Evolutionary conservation across 2,113 vertebrate genomes (phyloP).

Genomic region (Dunckerocampus dactyliophorus): DNA sequence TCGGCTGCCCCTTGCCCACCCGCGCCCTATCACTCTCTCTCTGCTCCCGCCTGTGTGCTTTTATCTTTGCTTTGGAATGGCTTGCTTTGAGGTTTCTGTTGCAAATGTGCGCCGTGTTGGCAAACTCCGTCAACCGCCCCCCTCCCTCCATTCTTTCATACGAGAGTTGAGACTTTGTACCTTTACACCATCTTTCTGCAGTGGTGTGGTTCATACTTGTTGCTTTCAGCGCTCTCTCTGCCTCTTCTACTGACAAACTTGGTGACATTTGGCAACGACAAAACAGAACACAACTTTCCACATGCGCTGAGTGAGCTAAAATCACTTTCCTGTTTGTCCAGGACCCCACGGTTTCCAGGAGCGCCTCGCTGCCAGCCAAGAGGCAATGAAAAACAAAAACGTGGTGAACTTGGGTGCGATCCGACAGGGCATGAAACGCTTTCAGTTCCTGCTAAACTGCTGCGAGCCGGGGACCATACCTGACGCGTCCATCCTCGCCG

Average conservation of each 20-base stretch:
- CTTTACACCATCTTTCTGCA: slow-evolving; percentile 62
- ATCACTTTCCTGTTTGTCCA: slow-evolving; percentile 44
- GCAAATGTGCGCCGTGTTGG: background rate
- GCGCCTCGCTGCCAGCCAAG: slow-evolving; percentile 85
- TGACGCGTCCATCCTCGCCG: slow-evolving; percentile 93
- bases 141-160: slow-evolving; percentile 19
- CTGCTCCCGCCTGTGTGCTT: slow-evolving; percentile 52
- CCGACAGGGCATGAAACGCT: slow-evolving; percentile 97
- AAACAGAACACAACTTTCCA: slow-evolving; percentile 34
- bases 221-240: slow-evolving; percentile 29
- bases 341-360: slow-evolving; percentile 95
- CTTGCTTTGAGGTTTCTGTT: background rate
- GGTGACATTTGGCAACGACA: slow-evolving; percentile 53
- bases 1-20: slow-evolving; percentile 45
- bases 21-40: slow-evolving; percentile 28
- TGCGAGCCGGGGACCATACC: slow-evolving; percentile 97
- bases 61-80: slow-evolving; percentile 42
- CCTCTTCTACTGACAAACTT: slow-evolving; percentile 62
- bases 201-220: slow-evolving; percentile 10
- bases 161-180: slow-evolving; percentile 18
- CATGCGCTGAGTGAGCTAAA: background rate
- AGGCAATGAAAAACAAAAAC: slow-evolving; percentile 93
- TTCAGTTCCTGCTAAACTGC: slow-evolving; percentile 97
- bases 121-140: background rate
- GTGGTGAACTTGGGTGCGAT: slow-evolving; percentile 96